Evolutionary conservation across 1,140 invertebrate species (phyloP).

Genomic region (Rhopalosiphum padi): DNA sequence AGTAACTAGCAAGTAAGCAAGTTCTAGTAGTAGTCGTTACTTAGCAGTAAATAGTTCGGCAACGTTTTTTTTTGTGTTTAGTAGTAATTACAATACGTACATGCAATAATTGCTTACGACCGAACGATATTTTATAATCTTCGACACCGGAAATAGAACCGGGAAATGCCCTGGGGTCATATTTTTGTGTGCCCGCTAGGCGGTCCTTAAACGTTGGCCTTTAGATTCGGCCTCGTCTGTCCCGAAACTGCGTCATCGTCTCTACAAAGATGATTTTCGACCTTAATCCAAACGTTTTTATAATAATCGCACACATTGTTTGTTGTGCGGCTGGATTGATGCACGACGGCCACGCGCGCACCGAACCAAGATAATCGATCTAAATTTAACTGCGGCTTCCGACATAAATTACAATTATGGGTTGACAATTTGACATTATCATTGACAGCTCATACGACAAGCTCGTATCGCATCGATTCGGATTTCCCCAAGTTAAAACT

Average conservation of each 20-base stretch:
- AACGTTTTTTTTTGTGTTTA: not conserved
- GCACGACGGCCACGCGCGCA: not conserved
- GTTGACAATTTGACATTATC: conserved; percentile 15
- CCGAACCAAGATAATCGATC: not conserved
- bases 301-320: not conserved
- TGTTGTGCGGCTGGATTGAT: not conserved
- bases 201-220: conserved; percentile 17
- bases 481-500: conserved; percentile 14
- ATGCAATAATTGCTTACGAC: not conserved
- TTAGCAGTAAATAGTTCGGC: not conserved
- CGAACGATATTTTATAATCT: not conserved
- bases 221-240: conserved; percentile 30
- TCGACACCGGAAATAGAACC: conserved; percentile 34
- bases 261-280: conserved; percentile 21
- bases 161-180: conserved; percentile 19
- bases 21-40: not conserved
- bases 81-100: not conserved
- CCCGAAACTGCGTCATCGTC: not conserved
- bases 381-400: not conserved
- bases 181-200: not conserved
- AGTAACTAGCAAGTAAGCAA: not conserved
- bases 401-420: not conserved
- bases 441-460: not conserved
- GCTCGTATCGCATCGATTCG: not conserved
- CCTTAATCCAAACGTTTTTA: not conserved